Percentiles rank a stretch among this genome's conserved stretches.
phyloP scores from a whole-genome alignment of 1,140 invertebrate genomes.

The Bursaphelenchus mucronatus region DNA sequence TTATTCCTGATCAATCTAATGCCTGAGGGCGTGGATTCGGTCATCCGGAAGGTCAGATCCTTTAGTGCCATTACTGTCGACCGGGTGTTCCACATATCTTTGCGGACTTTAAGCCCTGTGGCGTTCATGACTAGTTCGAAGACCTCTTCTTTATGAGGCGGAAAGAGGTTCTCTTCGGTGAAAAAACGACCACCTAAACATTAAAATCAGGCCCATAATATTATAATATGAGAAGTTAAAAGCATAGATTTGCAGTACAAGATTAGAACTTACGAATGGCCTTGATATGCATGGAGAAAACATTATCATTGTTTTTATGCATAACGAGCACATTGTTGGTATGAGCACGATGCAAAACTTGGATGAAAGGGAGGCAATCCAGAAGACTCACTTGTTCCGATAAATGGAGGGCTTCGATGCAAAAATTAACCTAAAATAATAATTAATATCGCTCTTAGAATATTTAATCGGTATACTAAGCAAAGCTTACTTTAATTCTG shows the following conservation, averaged over 20 bases:
- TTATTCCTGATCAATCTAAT: conserved; percentile 23
- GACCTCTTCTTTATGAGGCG: conserved; percentile 22
- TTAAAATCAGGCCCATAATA: neutral
- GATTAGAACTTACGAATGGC: conserved; percentile 33
- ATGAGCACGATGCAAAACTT: conserved; percentile 32
- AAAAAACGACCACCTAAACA: conserved; percentile 26
- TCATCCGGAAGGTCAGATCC: conserved; percentile 22
- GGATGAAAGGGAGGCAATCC: conserved; percentile 25
- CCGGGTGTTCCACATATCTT: conserved; percentile 31
- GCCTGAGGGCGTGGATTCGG: conserved; percentile 37
- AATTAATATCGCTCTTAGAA: neutral
- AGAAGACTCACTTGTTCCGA: conserved; percentile 43
- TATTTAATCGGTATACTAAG: conserved; percentile 1
- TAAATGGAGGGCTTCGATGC: conserved; percentile 48
- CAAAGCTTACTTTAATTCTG: conserved; percentile 33
- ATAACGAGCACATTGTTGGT: conserved; percentile 50
- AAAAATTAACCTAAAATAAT: conserved; percentile 42
- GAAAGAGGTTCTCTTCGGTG: conserved; percentile 22
- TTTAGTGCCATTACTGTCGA: conserved; percentile 25
- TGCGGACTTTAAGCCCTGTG: conserved; percentile 34
- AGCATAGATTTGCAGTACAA: neutral
- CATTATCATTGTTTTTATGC: conserved; percentile 32
- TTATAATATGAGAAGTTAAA: conserved; percentile 14
- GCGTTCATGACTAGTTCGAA: conserved; percentile 40
- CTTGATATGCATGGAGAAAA: conserved; percentile 26